Percentiles rank a stretch among this genome's conserved stretches.
These are phyloP conservation scores for Onchidella celtica DNA, from an alignment of 2,888 invertebrate genomes.

Conservation along the genomic window DNA sequence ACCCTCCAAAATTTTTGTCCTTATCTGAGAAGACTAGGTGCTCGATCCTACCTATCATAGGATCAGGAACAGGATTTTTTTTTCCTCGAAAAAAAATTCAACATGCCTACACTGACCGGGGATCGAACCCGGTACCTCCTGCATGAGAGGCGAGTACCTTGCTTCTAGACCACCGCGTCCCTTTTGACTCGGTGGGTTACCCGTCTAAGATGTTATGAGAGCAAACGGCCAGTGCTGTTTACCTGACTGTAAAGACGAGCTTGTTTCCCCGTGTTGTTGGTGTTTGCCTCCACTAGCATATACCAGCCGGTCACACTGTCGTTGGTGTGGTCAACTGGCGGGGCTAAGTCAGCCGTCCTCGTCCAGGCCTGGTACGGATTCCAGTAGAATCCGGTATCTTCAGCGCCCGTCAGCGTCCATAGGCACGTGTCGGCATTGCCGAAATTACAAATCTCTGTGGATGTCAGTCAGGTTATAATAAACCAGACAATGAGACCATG, in stretches of 20 bases:
- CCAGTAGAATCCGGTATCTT: constrained; percentile 13
- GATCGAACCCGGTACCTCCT: too few relatives aligned
- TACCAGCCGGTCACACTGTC: constrained; percentile 1
- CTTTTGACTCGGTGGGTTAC: too few relatives aligned
- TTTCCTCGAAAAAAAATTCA: too few relatives aligned
- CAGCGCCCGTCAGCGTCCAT: constrained; percentile 2
- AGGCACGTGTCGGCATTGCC: constrained; percentile 5
- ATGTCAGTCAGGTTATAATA: background rate
- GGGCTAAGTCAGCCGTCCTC: background rate
- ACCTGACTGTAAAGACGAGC: constrained; percentile 41
- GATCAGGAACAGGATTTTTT: too few relatives aligned
- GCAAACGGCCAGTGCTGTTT: background rate
- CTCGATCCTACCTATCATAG: too few relatives aligned
- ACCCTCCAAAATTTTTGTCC: too few relatives aligned
- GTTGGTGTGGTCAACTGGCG: constrained; percentile 18
- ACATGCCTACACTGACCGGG: too few relatives aligned
- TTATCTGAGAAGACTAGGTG: too few relatives aligned
- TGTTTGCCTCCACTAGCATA: constrained; percentile 2
- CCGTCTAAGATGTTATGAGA: too few relatives aligned
- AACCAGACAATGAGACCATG: background rate
- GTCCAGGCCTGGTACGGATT: background rate
- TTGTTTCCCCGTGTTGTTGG: background rate
- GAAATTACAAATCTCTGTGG: constrained; percentile 20
- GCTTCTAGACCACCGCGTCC: too few relatives aligned
- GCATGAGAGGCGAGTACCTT: too few relatives aligned